Evolutionary conservation across 2,113 vertebrate species (phyloP).

Genomic region (Ochotona princeps): DNA sequence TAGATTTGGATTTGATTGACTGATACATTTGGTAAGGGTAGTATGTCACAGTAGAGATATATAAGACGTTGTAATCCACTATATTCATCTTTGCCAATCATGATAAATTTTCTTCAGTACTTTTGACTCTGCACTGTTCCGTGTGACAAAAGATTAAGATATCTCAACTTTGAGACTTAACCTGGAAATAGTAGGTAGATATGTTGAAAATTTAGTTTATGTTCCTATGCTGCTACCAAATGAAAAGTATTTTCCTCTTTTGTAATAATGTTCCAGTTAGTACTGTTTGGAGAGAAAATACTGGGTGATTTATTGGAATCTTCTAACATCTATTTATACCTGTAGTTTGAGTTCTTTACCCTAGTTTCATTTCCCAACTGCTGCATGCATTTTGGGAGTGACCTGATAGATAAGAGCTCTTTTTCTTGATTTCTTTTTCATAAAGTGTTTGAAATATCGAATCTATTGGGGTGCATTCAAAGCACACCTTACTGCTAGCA

Average conservation of each 20-base stretch:
- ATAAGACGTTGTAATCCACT: not conserved
- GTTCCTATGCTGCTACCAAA: not conserved
- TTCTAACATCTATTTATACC: not conserved
- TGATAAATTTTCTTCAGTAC: not conserved
- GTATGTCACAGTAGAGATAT: not conserved
- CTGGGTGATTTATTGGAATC: not conserved
- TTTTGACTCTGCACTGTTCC: not conserved
- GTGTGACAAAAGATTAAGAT: not conserved
- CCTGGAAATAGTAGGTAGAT: not conserved
- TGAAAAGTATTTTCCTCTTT: not conserved
- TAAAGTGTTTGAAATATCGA: not conserved
- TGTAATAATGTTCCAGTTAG: not conserved
- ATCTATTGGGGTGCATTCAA: not conserved
- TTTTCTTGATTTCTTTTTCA: too few relatives aligned
- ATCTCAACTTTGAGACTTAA: not conserved
- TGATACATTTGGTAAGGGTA: not conserved
- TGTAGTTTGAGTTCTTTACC: too few relatives aligned
- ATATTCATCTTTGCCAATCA: constrained; percentile 30
- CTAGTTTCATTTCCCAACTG: too few relatives aligned
- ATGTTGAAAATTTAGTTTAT: constrained; percentile 17
- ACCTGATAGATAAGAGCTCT: too few relatives aligned
- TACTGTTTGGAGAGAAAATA: not conserved
- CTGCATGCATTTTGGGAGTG: too few relatives aligned
- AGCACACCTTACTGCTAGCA: not conserved
- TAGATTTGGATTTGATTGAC: not conserved